Conservation (phyloP, 1,140 invertebrate species). For the Drusus annulatus region DNA sequence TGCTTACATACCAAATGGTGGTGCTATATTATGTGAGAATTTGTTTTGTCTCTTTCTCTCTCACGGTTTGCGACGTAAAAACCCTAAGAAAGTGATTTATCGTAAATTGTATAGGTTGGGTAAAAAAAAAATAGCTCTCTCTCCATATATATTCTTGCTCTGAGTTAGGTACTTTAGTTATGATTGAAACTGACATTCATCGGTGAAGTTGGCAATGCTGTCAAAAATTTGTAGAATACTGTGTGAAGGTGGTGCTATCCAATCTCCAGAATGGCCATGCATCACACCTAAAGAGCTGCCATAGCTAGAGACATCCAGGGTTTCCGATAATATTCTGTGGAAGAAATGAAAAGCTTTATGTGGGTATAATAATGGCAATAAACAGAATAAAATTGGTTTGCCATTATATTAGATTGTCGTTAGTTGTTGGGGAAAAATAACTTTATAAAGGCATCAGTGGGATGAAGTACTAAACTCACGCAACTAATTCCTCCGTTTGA, state of each 20-base stretch:
- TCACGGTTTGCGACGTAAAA: no score
- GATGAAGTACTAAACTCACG: conserved; percentile 65
- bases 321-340: conserved; percentile 65
- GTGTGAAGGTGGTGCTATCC: conserved; percentile 69
- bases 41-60: no score
- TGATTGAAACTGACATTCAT: conserved; percentile 61
- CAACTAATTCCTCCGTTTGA: conserved; percentile 71
- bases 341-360: not conserved
- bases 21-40: no score
- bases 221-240: conserved; percentile 64
- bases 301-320: conserved; percentile 71
- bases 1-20: no score
- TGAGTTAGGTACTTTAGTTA: not conserved
- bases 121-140: no score
- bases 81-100: no score
- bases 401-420: no score
- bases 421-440: no score
- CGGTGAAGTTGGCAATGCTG: conserved; percentile 64
- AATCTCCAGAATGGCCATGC: conserved; percentile 72
- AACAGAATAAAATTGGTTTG: no score
- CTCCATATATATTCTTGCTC: no score
- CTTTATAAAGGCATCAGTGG: no score
- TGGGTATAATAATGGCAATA: not conserved
- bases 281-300: conserved; percentile 73
- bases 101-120: no score